phyloP scores from a whole-genome alignment of 2,888 invertebrate species.

The Drosophila parthenogenetica region DNA sequence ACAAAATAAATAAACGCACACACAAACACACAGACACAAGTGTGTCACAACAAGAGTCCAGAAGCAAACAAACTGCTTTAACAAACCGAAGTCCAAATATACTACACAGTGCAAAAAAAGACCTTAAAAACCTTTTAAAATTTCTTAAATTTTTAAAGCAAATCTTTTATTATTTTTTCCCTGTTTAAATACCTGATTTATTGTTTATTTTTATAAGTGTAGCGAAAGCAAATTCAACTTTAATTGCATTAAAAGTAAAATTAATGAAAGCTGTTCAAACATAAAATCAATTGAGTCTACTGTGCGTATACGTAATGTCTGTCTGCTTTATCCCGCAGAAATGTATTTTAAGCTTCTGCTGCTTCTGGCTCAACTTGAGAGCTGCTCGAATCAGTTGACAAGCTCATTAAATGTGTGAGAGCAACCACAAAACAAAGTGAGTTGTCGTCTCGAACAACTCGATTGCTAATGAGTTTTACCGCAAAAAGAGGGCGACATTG shows the following conservation, averaged over 20 bases:
- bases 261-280: too few relatives aligned
- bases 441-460: constrained; percentile 20
- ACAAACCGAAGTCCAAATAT: constrained; percentile 22
- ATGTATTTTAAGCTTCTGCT: not conserved
- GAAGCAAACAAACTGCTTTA: not conserved
- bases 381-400: constrained; percentile 3
- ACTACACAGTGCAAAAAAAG: not conserved
- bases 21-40: constrained; percentile 26
- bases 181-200: too few relatives aligned
- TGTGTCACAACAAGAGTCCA: constrained; percentile 13
- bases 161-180: too few relatives aligned
- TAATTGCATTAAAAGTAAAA: not conserved
- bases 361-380: not conserved
- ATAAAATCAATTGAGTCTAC: not conserved
- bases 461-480: constrained; percentile 73
- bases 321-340: too few relatives aligned
- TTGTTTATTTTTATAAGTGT: too few relatives aligned
- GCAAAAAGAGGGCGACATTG: constrained; percentile 50
- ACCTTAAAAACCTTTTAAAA: too few relatives aligned
- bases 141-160: too few relatives aligned
- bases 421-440: constrained; percentile 10
- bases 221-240: too few relatives aligned
- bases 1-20: constrained; percentile 65
- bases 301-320: not conserved
- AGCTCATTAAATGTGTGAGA: constrained; percentile 6